Percentiles rank a stretch among this genome's conserved stretches.
Conservation (phyloP, 2,888 invertebrate species). For the Podotricha telesiphe region DNA sequence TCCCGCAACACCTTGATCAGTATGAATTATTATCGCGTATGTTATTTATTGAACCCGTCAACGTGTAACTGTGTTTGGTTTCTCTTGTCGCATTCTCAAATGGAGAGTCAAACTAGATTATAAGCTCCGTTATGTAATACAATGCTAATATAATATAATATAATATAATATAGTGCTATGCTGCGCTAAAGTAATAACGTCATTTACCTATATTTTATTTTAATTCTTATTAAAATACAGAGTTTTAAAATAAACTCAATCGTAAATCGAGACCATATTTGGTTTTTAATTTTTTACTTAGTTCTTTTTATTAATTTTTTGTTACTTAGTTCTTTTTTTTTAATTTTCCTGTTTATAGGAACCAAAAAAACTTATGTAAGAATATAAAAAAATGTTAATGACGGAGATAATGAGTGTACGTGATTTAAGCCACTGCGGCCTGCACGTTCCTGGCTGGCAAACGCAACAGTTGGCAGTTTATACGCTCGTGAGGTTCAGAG, state of each 20-base stretch:
- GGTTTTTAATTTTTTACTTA: too few relatives aligned
- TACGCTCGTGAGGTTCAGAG: slow-evolving; percentile 41
- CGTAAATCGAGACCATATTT: too few relatives aligned
- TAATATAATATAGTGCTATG: not conserved
- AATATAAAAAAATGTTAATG: not conserved
- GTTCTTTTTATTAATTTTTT: not conserved
- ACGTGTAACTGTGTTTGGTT: slow-evolving; percentile 58
- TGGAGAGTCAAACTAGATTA: slow-evolving; percentile 48
- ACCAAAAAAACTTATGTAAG: too few relatives aligned
- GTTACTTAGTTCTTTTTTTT: too few relatives aligned
- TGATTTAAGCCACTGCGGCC: slow-evolving; percentile 13
- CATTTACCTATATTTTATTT: too few relatives aligned
- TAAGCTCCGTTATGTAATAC: slow-evolving; percentile 40
- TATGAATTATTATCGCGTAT: slow-evolving; percentile 64
- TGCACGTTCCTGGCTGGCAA: slow-evolving; percentile 39
- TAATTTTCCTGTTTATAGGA: too few relatives aligned
- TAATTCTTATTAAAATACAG: too few relatives aligned
- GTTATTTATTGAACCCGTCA: slow-evolving; percentile 64
- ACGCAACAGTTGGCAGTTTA: slow-evolving; percentile 37
- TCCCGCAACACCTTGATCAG: slow-evolving; percentile 46
- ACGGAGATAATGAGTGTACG: slow-evolving; percentile 25
- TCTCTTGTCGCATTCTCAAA: slow-evolving; percentile 62
- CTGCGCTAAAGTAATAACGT: too few relatives aligned
- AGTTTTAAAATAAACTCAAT: too few relatives aligned
- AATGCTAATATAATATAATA: not conserved